Base-by-base conservation (phyloP, 2,888 invertebrate genomes). In the Creontiades dilutus region DNA sequence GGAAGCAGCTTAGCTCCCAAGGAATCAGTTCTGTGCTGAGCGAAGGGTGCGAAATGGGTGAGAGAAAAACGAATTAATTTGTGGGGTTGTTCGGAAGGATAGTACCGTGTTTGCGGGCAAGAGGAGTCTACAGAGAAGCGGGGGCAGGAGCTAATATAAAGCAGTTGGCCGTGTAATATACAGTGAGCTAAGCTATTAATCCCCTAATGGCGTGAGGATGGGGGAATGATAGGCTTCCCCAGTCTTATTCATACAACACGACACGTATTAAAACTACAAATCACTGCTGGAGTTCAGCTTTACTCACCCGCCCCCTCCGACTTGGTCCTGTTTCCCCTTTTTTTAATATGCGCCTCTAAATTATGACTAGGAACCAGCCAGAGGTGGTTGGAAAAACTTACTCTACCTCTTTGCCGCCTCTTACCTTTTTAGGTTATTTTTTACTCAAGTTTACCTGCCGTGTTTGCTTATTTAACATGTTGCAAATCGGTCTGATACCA, bases 51-150 rank as follows among this genome's bases (percentile, higher is more conserved):
- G 82, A 81, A 89, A 84, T 55, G 46, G 89, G 81, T 12, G 68
- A 76, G 47, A 61, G 82, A 82, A 82, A 81, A 82, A 89, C 89
- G 89, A 89, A 89, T 89, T 94, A 94, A 94, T 94, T 93, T 93
- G 94, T 93, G 94, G 94, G 93, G 92, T 93, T 93, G 93, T 93
- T 93, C 93, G 93, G 92, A 93, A 84, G 87, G 89, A 88, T 90
- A 90, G 82, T 90, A 91, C 92, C 92, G 92, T 93, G 92, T 57
- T 85, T 84, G 57, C 57, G 78, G 85, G 85, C 76, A 37, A 52
- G 76, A 78, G 76, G 87, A 85, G 61, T 61, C 85, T 84, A 85
- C 48, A 84, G 61, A 28, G 93, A 47, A 14, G 52, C 46, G 52
- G 68, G 23, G 82, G 82, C 47, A 48, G 75, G 47, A 57, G 87